Base-by-base conservation (phyloP, 2,797 vertebrate genomes). In the Loriculus beryllinus region DNA sequence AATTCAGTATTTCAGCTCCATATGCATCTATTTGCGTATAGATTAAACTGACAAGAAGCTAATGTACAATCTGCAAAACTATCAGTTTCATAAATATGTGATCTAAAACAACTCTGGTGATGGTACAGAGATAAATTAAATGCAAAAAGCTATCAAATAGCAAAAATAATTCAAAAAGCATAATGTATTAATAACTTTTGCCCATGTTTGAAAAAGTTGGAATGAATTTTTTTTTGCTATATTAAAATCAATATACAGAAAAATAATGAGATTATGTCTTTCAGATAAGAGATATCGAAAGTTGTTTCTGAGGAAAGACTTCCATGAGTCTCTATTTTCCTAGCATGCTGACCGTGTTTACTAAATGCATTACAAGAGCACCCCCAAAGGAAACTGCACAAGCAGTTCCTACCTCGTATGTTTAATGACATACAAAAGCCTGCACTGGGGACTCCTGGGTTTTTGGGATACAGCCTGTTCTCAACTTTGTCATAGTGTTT, bases 261-360 rank as follows among this genome's bases (percentile, higher is more conserved):
- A 33, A 7, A 1, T 17, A 35, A 2, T n/a, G 11, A 29, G 7
- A 25, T n/a, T 67, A 5, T 0, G 3, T 33, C 8, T 25, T 52
- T 59, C 51, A 28, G 29, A 16, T 15, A 39, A 56, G 63, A 54
- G 7, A 48, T 22, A 14, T 19, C 0, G 5, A 39, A 17, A 54
- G 19, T 10, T 29, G 11, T 14, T 77, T 40, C 49, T 29, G 29
- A 57, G 15, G 8, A 57, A 49, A 67, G 9, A 7, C 60, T 68
- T 62, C 45, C 33, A 48, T 2, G 21, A 88, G 23, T 11, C 14
- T 9, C 28, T 15, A 14, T 14, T 80, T 77, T 51, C 31, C 45
- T 33, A 15, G 6, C 18, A 37, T 2, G 7, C 39, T 40, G 26
- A 12, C 6, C 6, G 2, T 4, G 7, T 20, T 22, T 37, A n/a